These are phyloP conservation scores for Calameuta idolon DNA, from an alignment of 2,888 invertebrate genomes.

Conservation along the genomic window DNA sequence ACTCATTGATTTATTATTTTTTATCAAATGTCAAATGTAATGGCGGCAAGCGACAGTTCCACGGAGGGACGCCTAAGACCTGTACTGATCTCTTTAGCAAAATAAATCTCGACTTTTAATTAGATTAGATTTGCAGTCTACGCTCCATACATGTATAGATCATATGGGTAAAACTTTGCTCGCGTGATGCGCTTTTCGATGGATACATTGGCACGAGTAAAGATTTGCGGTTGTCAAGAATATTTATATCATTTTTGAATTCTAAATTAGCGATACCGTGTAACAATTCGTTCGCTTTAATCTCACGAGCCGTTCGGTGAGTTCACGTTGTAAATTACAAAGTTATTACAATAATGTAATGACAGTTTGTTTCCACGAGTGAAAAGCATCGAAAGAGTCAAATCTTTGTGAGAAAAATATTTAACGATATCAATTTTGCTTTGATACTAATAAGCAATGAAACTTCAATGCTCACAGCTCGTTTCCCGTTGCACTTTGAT, in stretches of 20 bases:
- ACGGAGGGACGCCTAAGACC: constrained; percentile 51
- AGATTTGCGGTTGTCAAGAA: not conserved
- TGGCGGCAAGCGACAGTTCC: constrained; percentile 37
- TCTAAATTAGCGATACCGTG: not conserved
- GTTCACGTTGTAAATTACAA: not conserved
- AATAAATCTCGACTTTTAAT: not conserved
- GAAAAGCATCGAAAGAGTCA: not conserved
- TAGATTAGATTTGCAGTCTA: not conserved
- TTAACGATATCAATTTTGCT: not conserved
- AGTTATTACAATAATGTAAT: not conserved
- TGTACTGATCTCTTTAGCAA: constrained; percentile 33
- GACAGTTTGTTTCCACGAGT: not conserved
- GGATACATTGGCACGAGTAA: not conserved
- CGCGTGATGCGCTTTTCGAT: not conserved
- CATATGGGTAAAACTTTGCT: not conserved
- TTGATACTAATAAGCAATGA: not conserved
- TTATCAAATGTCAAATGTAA: constrained; percentile 48
- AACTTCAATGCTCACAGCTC: not conserved
- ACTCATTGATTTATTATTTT: constrained; percentile 53
- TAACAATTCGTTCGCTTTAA: not conserved
- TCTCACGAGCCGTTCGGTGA: not conserved
- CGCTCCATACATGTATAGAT: not conserved
- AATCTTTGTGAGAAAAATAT: not conserved
- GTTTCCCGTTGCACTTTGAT: not conserved
- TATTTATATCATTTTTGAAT: not conserved